Evolutionary conservation across 1,140 invertebrate species (phyloP).

Genomic region (Panulirus ornatus): DNA sequence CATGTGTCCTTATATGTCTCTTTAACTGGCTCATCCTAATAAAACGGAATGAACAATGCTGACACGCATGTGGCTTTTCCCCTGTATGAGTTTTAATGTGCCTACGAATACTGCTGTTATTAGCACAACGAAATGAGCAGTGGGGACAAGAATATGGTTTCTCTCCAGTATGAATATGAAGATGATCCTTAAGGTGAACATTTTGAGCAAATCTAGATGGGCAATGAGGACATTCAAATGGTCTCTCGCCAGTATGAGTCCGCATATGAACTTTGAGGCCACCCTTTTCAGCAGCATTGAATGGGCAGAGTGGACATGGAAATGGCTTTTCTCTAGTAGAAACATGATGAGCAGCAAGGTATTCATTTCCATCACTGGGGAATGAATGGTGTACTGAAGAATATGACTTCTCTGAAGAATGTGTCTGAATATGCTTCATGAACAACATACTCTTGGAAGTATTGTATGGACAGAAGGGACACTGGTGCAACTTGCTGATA

Average conservation of each 20-base stretch:
- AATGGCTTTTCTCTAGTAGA: neutral
- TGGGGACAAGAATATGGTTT: constrained; percentile 2
- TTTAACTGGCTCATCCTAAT: neutral
- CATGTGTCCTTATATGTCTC: neutral
- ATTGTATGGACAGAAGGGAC: neutral
- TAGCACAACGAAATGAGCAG: constrained; percentile 7
- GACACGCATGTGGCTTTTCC: neutral
- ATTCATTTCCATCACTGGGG: neutral
- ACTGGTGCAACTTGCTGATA: neutral
- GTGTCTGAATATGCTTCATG: neutral
- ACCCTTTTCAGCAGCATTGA: neutral
- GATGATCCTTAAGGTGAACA: constrained; percentile 7
- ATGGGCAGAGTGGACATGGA: neutral
- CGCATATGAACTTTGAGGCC: constrained; percentile 9
- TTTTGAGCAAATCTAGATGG: constrained; percentile 6
- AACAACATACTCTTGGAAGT: neutral
- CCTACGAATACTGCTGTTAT: neutral
- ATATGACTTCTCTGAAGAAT: neutral
- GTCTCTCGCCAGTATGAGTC: neutral
- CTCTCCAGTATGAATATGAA: neutral
- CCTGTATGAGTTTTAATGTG: constrained; percentile 15
- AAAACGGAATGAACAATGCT: neutral
- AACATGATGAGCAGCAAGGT: neutral
- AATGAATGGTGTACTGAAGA: neutral
- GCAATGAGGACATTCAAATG: constrained; percentile 8